Base-by-base conservation (phyloP, 2,113 vertebrate genomes). In the Lepus europaeus region DNA sequence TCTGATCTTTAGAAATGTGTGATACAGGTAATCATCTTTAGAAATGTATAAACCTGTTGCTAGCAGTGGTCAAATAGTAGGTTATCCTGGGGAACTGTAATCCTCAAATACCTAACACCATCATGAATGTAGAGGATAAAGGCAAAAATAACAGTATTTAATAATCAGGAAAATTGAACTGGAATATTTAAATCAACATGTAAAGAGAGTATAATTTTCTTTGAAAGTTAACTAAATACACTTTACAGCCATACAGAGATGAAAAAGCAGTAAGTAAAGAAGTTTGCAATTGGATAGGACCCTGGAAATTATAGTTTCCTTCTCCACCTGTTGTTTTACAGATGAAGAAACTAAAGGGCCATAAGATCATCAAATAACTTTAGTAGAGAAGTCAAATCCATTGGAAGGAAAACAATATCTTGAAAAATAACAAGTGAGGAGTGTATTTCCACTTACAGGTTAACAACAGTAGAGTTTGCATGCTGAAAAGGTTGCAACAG, bases 111-210 rank as follows among this genome's bases (percentile, higher is more conserved):
- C 20, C 20, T 36, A 6, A 8, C 31, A 33, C 3, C 72, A 4
- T 49, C 72, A 3, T 93, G 36, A 90, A 49, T 63, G 74, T 27
- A 68, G 19, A 83, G 9, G 12, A 6, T 59, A 12, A 89, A 89
- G 36, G 3, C 8, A 93, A 31, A 91, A 94, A 63, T 9, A 17
- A 51, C 49, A 78, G 14, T 53, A 51, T 17, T 70, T 27, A 89
- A 0, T 73, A 31, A 93, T 86, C 12, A 87, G 23, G 80, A 68
- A 0, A 82, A 79, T 72, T 78, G 23, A 91, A 76, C 11, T 80
- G 29, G 1, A 53, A 49, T 91, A 25, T 77, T 79, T 10, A 94
- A 93, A 86, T 89, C 23, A 96, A 80, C 3, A 88, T 33, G 51
- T 8, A 76, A 61, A 72, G 27, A 76, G 6, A 56, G 20, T 56